Evolutionary conservation across 2,113 vertebrate genomes (phyloP).

Genomic region (Egretta garzetta): DNA sequence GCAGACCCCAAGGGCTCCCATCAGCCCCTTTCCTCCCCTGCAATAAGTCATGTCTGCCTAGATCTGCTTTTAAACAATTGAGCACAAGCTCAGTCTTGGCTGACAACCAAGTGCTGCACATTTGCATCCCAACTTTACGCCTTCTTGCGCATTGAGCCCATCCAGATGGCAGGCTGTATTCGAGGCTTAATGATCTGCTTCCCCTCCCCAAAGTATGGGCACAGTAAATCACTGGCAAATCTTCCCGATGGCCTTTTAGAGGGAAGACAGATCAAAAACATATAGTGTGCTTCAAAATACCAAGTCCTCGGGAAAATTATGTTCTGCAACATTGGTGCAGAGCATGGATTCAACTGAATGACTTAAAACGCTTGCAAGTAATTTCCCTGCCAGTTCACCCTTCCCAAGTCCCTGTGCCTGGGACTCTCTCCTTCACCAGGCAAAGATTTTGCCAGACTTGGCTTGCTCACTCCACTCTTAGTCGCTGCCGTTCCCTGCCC

Average conservation of each 20-base stretch:
- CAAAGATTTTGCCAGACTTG: neutral
- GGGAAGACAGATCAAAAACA: slow-evolving; percentile 14
- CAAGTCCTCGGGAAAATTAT: neutral
- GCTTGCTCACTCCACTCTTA: neutral
- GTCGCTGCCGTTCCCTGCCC: neutral
- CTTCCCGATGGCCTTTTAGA: slow-evolving; percentile 31
- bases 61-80: slow-evolving; percentile 37
- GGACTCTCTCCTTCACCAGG: neutral
- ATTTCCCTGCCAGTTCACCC: neutral
- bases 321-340: neutral
- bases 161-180: slow-evolving; percentile 49
- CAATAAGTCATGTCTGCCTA: neutral
- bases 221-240: slow-evolving; percentile 33
- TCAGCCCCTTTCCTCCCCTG: neutral
- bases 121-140: slow-evolving; percentile 47
- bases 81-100: slow-evolving; percentile 30
- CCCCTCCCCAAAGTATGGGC: neutral
- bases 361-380: neutral
- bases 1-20: neutral
- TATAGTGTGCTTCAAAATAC: neutral
- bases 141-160: slow-evolving; percentile 12
- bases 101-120: slow-evolving; percentile 18
- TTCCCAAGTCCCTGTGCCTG: neutral
- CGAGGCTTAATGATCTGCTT: slow-evolving; percentile 32
- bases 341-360: neutral